Percentiles rank a stretch among this genome's conserved stretches.
phyloP scores from a whole-genome alignment of 2,888 invertebrate species.

The Lasiommata megera region DNA sequence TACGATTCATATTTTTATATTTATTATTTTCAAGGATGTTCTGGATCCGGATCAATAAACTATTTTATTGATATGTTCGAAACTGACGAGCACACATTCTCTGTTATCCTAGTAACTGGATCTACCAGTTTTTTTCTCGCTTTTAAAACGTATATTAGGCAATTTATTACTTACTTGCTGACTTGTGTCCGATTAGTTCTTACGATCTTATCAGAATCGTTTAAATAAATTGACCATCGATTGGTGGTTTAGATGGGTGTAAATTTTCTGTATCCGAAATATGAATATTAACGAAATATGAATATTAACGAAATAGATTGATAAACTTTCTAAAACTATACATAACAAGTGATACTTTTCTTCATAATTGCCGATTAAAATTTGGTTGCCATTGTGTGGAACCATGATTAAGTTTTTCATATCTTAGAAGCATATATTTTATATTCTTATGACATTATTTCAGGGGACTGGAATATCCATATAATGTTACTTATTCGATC shows the following conservation, averaged over 20 bases:
- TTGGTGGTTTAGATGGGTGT: background rate
- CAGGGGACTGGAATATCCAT: too few relatives aligned
- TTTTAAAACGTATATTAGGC: conserved; percentile 39
- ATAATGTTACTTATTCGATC: too few relatives aligned
- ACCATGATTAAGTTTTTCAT: too few relatives aligned
- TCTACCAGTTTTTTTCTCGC: conserved; percentile 60
- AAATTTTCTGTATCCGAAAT: too few relatives aligned
- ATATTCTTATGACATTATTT: too few relatives aligned
- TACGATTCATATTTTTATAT: background rate
- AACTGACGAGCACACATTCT: conserved; percentile 52
- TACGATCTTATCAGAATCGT: background rate
- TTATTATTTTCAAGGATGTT: background rate
- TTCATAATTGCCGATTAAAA: too few relatives aligned
- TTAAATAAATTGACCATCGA: conserved; percentile 7
- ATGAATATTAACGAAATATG: too few relatives aligned
- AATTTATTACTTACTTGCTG: conserved; percentile 31
- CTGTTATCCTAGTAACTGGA: conserved; percentile 50
- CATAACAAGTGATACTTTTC: too few relatives aligned
- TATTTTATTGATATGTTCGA: conserved; percentile 34
- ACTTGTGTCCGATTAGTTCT: background rate
- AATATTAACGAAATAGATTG: too few relatives aligned
- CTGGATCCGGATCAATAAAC: conserved; percentile 29
- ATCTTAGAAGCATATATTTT: too few relatives aligned
- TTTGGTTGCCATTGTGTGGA: too few relatives aligned
- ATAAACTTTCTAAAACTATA: too few relatives aligned